Base-by-base conservation (phyloP, 2,888 invertebrate species). In the Creontiades dilutus region DNA sequence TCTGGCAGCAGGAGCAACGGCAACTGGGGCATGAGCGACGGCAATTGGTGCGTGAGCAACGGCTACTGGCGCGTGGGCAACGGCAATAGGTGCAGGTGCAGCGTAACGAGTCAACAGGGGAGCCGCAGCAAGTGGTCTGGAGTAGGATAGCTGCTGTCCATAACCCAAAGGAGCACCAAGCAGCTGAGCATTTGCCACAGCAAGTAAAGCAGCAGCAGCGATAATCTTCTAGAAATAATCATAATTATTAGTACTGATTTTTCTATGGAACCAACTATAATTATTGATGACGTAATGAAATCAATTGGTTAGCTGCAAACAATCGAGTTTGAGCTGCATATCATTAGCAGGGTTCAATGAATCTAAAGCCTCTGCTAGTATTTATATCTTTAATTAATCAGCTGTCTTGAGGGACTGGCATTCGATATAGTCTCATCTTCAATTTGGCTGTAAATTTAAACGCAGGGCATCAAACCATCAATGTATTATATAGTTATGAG, bases 1-100 rank as follows among this genome's bases (percentile, higher is more conserved):
- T 37, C 81, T 81, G 61, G 87, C 81, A 55, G 89, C 85, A n/a
- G 89, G 82, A 47, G 90, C 84, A 13, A 76, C 82, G 27, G 86
- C 61, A 52, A 76, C 87, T 76, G 75, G 87, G 14, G 87, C 87
- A 37, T 89, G 86, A 57, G 89, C 61, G 19, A 89, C 61, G 7
- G 89, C 61, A 37, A 82, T 82, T 27, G 82, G 89, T 19, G 81
- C 82, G 28, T 82, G 61, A 19, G 87, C 87, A 9, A 87, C 76
- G 0, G 85, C 27, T 11, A 75, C 87, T 16, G 84, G 52, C 0
- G 85, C 61, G 28, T 85, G 46, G 5, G 23, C 46, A 37, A 61
- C 19, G 14, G 57, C 37, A 7, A 55, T 27, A 52, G 88, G 78
- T 9, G 76, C 23, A 27, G 86, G 19, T 9, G 85, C 85, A 48